These are phyloP conservation scores for Scortum barcoo DNA, from an alignment of 2,113 vertebrate genomes.

Conservation along the genomic window DNA sequence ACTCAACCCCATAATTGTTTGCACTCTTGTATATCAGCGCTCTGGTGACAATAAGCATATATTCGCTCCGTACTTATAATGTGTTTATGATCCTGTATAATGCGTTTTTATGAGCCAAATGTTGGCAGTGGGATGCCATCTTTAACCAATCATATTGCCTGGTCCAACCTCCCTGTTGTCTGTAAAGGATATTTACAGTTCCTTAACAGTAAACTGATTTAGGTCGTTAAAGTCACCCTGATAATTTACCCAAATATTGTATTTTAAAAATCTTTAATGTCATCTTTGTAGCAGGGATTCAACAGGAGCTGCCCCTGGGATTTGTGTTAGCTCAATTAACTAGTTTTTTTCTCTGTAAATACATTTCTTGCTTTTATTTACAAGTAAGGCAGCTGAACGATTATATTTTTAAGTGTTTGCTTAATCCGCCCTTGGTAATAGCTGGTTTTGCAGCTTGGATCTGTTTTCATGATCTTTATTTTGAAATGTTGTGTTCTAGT, in stretches of 20 bases:
- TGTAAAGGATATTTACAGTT: conserved; percentile 13
- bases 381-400: conserved; percentile 68
- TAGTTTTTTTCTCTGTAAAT: conserved; percentile 56
- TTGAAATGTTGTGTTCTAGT: conserved; percentile 45
- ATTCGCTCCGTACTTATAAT: conserved; percentile 24
- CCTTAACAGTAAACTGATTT: conserved; percentile 5
- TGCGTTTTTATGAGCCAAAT: conserved; percentile 52
- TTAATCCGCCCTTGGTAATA: conserved; percentile 32
- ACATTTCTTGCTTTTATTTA: conserved; percentile 51
- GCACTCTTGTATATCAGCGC: conserved; percentile 35
- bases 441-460: conserved; percentile 37
- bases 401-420: conserved; percentile 35
- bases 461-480: conserved; percentile 18
- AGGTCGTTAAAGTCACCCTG: background rate
- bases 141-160: conserved; percentile 22
- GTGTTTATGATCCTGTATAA: conserved; percentile 61
- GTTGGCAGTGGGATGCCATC: conserved; percentile 34
- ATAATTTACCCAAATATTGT: background rate
- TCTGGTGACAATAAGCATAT: conserved; percentile 35
- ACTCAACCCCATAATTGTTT: conserved; percentile 41
- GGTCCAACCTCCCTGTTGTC: background rate
- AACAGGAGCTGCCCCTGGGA: background rate
- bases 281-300: background rate
- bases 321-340: too few relatives aligned
- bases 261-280: background rate